Conservation (phyloP, 1,140 invertebrate species). For the Achatina immaculata region DNA sequence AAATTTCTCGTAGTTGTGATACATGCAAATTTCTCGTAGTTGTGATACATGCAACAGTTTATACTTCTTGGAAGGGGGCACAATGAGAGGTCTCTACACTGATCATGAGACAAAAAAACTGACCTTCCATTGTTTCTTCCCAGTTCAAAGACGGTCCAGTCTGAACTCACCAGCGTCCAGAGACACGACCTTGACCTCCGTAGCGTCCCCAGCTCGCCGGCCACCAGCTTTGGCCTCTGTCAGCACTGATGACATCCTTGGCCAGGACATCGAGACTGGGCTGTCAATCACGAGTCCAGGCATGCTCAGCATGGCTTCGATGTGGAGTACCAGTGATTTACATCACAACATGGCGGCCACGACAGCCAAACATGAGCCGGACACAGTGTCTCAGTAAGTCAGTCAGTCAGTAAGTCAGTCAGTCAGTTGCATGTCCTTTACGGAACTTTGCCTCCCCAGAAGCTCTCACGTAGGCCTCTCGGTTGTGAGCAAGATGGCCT, state of each 20-base stretch:
- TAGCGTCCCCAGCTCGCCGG: background rate
- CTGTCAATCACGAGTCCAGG: constrained; percentile 49
- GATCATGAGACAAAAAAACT: too few relatives aligned
- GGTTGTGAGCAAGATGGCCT: too few relatives aligned
- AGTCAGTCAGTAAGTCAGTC: too few relatives aligned
- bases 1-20: too few relatives aligned
- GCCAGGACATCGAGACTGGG: background rate
- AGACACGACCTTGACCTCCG: background rate
- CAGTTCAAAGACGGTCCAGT: constrained; percentile 17
- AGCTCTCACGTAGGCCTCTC: too few relatives aligned
- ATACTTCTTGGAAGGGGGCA: too few relatives aligned
- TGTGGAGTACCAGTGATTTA: constrained; percentile 57
- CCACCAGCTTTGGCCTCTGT: constrained; percentile 10
- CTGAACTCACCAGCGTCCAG: constrained; percentile 17
- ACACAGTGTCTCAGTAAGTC: constrained; percentile 39
- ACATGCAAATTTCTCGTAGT: too few relatives aligned
- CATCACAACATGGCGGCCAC: constrained; percentile 36
- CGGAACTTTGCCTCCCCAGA: too few relatives aligned
- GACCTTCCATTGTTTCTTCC: background rate
- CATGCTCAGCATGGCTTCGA: constrained; percentile 52
- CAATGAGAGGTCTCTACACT: too few relatives aligned
- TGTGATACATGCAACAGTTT: too few relatives aligned
- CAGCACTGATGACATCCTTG: constrained; percentile 22
- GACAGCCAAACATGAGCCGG: constrained; percentile 35
- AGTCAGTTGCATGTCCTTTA: too few relatives aligned